phyloP scores from a whole-genome alignment of 2,797 vertebrate species.

The Muraenolepis orangiensis region DNA sequence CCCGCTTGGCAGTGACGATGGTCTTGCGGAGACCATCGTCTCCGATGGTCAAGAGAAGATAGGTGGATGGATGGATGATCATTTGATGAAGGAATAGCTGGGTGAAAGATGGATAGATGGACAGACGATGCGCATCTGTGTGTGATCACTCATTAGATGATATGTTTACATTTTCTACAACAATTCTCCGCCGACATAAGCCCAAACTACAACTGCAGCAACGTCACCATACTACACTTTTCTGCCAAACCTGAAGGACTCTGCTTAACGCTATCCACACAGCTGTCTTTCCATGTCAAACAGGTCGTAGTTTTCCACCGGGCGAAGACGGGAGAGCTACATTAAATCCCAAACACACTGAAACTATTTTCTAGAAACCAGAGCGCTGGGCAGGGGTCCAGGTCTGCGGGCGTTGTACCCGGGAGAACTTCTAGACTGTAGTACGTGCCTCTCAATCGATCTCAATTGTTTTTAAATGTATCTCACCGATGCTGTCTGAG shows the following conservation, averaged over 20 bases:
- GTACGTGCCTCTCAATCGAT: constrained; percentile 41
- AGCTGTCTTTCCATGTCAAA: constrained; percentile 16
- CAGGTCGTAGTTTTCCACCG: constrained; percentile 32
- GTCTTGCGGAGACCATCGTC: no score
- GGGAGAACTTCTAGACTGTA: constrained; percentile 30
- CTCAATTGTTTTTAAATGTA: constrained; percentile 36
- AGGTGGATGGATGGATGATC: neutral
- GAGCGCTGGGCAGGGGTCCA: constrained; percentile 43
- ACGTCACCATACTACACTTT: constrained; percentile 13
- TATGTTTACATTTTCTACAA: neutral
- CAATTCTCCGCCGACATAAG: neutral
- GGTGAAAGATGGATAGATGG: neutral
- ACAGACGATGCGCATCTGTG: neutral
- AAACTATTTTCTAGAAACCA: constrained; percentile 37
- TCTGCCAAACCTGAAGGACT: constrained; percentile 2
- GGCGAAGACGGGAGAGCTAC: constrained; percentile 34
- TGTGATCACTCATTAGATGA: neutral
- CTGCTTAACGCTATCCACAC: neutral
- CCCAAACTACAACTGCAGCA: neutral
- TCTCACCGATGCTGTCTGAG: neutral
- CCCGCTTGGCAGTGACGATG: no score
- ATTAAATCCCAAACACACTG: constrained; percentile 44
- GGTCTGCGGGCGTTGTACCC: constrained; percentile 31
- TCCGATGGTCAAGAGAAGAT: no score
- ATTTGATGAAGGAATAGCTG: neutral